Conservation (phyloP, 2,888 invertebrate species). For the Molanna angustata region DNA sequence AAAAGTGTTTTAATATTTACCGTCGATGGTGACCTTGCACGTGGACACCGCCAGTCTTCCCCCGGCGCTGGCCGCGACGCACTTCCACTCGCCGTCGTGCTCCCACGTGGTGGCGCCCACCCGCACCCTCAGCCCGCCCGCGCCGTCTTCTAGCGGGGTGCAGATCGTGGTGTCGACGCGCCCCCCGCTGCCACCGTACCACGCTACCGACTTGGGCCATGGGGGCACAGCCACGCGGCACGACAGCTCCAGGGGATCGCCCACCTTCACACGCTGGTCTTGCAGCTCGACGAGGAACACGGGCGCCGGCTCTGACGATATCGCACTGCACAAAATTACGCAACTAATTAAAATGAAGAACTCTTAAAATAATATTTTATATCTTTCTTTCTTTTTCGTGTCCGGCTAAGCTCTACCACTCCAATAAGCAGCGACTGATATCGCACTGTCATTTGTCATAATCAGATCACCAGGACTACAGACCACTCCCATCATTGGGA, state of each 20-base stretch:
- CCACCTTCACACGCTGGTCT: constrained; percentile 73
- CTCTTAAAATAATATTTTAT: no score
- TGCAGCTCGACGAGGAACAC: constrained; percentile 73
- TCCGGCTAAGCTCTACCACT: no score
- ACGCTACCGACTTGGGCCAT: constrained; percentile 77
- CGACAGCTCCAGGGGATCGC: constrained; percentile 68
- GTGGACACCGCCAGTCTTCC: constrained; percentile 74
- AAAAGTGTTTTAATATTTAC: constrained; percentile 48
- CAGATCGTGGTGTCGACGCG: constrained; percentile 70
- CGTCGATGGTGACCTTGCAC: constrained; percentile 73
- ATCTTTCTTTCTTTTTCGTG: no score
- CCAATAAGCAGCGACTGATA: no score
- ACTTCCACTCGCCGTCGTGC: constrained; percentile 90
- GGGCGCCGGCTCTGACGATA: constrained; percentile 70
- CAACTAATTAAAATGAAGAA: no score
- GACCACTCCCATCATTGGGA: no score
- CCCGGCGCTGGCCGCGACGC: constrained; percentile 74
- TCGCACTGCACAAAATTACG: constrained; percentile 43
- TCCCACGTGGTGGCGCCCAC: constrained; percentile 71
- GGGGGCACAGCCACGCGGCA: constrained; percentile 83
- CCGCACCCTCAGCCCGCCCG: constrained; percentile 77
- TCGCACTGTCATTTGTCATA: no score
- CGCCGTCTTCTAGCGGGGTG: constrained; percentile 74
- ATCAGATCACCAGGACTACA: no score
- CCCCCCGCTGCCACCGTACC: constrained; percentile 86